phyloP scores from a whole-genome alignment of 2,113 vertebrate genomes.

The Zosterops lateralis region DNA sequence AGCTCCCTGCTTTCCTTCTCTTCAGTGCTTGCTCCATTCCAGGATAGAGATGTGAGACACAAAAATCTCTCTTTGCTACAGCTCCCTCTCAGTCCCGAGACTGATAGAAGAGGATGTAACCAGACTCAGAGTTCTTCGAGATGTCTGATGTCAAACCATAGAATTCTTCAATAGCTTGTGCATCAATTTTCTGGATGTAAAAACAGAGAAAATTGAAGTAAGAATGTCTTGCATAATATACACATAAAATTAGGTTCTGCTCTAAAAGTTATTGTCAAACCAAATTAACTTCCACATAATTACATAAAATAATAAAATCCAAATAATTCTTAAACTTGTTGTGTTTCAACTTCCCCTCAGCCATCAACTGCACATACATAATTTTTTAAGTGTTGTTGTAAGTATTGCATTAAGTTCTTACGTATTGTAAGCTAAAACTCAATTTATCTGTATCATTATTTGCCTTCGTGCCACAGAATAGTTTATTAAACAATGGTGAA shows the following conservation, averaged over 20 bases:
- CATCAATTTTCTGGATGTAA: slow-evolving; percentile 81
- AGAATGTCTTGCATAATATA: background rate
- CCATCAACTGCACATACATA: background rate
- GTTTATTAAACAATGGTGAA: background rate
- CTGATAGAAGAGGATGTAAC: slow-evolving; percentile 87
- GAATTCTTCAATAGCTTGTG: slow-evolving; percentile 88
- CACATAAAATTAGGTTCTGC: background rate
- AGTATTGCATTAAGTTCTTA: background rate
- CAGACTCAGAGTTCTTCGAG: slow-evolving; percentile 86
- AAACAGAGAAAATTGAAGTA: background rate
- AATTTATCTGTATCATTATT: background rate
- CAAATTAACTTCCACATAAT: background rate
- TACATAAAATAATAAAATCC: background rate
- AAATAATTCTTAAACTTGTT: background rate
- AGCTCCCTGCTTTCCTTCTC: slow-evolving; percentile 66
- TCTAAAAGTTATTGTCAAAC: background rate
- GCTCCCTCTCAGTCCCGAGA: slow-evolving; percentile 78
- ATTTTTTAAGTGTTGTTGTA: background rate
- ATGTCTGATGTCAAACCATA: slow-evolving; percentile 86
- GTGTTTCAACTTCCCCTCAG: background rate
- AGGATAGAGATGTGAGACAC: slow-evolving; percentile 61
- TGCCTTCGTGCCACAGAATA: background rate
- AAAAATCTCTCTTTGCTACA: slow-evolving; percentile 45
- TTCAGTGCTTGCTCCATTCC: slow-evolving; percentile 71
- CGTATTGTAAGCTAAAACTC: background rate